Base-by-base conservation (phyloP, 2,113 vertebrate genomes). In the Empidonax traillii region DNA sequence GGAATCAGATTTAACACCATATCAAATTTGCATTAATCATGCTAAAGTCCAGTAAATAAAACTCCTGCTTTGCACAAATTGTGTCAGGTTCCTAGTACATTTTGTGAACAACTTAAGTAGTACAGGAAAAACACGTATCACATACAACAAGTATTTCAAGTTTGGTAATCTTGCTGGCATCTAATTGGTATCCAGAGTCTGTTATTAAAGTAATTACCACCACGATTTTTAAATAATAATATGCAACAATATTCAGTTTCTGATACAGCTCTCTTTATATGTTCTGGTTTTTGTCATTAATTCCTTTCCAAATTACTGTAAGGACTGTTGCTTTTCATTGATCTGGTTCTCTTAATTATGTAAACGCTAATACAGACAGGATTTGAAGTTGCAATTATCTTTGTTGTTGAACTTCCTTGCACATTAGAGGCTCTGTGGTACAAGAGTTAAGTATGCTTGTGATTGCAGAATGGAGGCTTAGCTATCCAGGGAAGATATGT, bases 161-260 rank as follows among this genome's bases (percentile, higher is more conserved):
- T 79, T 69, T 59, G 35, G 58, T 89, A 43, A 77, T 73, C 74
- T 67, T 87, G 9, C 18, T 81, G 87, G 41, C 21, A 61, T 76
- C 31, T 89, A 53, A 78, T 63, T 52, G 56, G 47, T 52, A 61
- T 15, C 24, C 55, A 87, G 11, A 87, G 28, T 51, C 71, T 91
- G 41, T 59, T 91, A 90, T 62, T 94, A 84, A 81, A 73, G 27
- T 67, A 95, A 86, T 71, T 75, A 93, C 13, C 28, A 41, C 6
- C 2, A 3, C 18, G 2, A 47, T 52, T 92, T 94, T 90, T 13
- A 61, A 94, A 81, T 81, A 69, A 73, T 56, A 47, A 47, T 37
- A 78, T 68, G 53, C 9, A 89, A 52, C n/a, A 74, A 37, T 59
- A 92, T n/a, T 92, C 61, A 52, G 14, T 82, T 94, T 89, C 72